Evolutionary conservation across 2,888 invertebrate genomes (phyloP).

Genomic region (Latrodectus hesperus): DNA sequence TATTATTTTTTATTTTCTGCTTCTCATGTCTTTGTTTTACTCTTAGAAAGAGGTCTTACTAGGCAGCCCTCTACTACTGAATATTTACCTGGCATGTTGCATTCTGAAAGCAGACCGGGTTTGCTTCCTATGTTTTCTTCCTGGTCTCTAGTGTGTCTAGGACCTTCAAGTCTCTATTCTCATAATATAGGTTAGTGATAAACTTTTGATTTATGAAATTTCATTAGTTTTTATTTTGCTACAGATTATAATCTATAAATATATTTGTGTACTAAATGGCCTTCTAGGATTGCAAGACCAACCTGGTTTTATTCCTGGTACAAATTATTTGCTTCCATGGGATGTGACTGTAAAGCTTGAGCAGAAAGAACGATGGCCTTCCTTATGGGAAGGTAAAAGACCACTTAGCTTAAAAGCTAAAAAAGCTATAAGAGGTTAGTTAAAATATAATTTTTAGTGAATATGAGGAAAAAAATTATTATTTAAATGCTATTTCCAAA

Average conservation of each 20-base stretch:
- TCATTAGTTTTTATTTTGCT: background rate
- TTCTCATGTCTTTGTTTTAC: no score
- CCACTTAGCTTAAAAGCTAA: slow-evolving; percentile 72
- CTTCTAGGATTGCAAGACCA: slow-evolving; percentile 86
- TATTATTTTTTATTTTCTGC: no score
- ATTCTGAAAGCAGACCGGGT: slow-evolving; percentile 83
- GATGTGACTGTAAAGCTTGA: slow-evolving; percentile 83
- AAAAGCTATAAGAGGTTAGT: slow-evolving; percentile 71
- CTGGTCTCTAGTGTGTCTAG: slow-evolving; percentile 92
- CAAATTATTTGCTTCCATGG: slow-evolving; percentile 95
- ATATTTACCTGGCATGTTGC: slow-evolving; percentile 93
- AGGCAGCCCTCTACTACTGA: slow-evolving; percentile 83
- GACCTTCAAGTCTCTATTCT: slow-evolving; percentile 91
- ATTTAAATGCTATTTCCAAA: no score
- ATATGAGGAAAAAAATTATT: background rate
- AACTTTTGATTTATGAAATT: no score
- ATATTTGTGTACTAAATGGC: background rate
- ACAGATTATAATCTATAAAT: background rate
- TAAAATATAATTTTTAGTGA: background rate
- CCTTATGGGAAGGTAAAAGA: slow-evolving; percentile 71
- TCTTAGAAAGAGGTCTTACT: slow-evolving; percentile 51
- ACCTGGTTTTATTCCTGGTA: slow-evolving; percentile 90
- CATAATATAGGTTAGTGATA: slow-evolving; percentile 77
- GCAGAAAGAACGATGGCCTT: slow-evolving; percentile 72
- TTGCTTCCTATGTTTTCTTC: slow-evolving; percentile 90